Evolutionary conservation across 2,888 invertebrate genomes (phyloP).

Genomic region (Pristionchus exspectatus): DNA sequence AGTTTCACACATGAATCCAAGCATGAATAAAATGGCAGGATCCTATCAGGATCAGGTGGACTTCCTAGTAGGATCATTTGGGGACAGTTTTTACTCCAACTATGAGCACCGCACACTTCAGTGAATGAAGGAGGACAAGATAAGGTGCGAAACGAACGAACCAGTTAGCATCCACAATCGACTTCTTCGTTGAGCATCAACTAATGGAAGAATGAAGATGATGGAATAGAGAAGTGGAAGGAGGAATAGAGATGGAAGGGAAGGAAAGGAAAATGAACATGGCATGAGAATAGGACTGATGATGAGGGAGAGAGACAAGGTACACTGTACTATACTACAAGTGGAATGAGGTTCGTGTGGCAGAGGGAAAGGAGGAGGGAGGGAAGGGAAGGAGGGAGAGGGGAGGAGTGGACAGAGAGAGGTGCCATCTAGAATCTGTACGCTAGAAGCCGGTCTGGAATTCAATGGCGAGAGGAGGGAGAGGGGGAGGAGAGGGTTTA

Average conservation of each 20-base stretch:
- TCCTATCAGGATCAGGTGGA: too few relatives aligned
- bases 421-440: constrained; percentile 24
- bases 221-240: background rate
- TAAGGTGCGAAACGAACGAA: background rate
- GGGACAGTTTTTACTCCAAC: too few relatives aligned
- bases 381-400: constrained; percentile 13
- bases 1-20: too few relatives aligned
- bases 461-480: background rate
- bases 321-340: constrained; percentile 32
- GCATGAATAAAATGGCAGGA: too few relatives aligned
- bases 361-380: constrained; percentile 32
- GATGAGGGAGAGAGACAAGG: background rate
- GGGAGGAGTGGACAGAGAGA: constrained; percentile 30
- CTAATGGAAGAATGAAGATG: background rate
- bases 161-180: constrained; percentile 51
- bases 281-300: background rate
- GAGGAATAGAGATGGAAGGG: background rate
- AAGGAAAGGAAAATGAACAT: background rate
- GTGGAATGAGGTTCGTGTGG: background rate
- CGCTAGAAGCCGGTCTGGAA: constrained; percentile 37
- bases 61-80: too few relatives aligned
- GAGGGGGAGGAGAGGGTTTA: background rate
- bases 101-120: too few relatives aligned
- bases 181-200: constrained; percentile 34
- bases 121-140: too few relatives aligned